Evolutionary conservation across 2,113 vertebrate genomes (phyloP).

Genomic region (Tylochromis polylepis): DNA sequence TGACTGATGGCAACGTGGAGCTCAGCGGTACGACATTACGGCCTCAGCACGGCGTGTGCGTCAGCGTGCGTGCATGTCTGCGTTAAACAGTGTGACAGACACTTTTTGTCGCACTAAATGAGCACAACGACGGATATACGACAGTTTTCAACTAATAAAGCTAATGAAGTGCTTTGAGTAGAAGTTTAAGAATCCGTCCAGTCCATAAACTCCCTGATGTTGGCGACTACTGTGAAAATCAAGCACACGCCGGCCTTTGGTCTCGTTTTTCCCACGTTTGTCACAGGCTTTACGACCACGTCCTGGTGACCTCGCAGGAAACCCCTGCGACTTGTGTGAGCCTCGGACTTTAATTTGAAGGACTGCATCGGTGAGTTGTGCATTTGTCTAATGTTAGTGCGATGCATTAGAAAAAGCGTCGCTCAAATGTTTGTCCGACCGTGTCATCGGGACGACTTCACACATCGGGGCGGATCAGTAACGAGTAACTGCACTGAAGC

Average conservation of each 20-base stretch:
- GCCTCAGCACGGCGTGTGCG: fast-evolving
- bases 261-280: background rate
- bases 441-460: too few relatives aligned
- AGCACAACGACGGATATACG: background rate
- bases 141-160: too few relatives aligned
- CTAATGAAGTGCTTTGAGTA: too few relatives aligned
- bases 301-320: background rate
- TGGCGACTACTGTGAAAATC: background rate
- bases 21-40: background rate
- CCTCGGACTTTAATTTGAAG: background rate
- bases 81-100: background rate
- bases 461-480: too few relatives aligned
- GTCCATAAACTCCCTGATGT: background rate
- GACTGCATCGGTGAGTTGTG: background rate
- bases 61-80: background rate
- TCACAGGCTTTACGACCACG: background rate
- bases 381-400: fast-evolving
- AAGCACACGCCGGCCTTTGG: background rate
- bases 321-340: background rate
- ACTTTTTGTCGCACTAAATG: too few relatives aligned
- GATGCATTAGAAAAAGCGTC: too few relatives aligned
- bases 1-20: background rate
- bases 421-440: background rate
- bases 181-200: too few relatives aligned
- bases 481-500: background rate